phyloP scores from a whole-genome alignment of 2,113 vertebrate species.

The Anas platyrhynchos region DNA sequence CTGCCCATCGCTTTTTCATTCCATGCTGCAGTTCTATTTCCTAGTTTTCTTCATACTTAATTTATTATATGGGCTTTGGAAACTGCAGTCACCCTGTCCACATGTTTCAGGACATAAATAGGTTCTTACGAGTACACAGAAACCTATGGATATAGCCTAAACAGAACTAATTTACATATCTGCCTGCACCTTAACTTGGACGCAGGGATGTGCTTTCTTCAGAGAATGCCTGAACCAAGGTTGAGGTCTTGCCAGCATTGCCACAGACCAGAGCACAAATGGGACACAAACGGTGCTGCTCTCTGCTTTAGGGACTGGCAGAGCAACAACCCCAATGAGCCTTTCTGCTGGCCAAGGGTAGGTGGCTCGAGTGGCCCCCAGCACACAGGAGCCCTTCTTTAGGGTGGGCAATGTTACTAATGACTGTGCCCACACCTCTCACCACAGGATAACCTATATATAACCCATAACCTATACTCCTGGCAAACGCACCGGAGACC shows the following conservation, averaged over 20 bases:
- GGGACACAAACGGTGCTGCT: background rate
- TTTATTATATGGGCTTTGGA: background rate
- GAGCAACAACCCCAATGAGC: accelerated
- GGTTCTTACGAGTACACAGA: background rate
- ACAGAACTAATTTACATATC: background rate
- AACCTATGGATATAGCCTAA: background rate
- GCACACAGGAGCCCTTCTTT: background rate
- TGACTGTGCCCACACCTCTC: background rate
- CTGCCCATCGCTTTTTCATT: background rate
- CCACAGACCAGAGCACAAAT: accelerated
- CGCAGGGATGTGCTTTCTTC: background rate
- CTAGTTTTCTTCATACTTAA: background rate
- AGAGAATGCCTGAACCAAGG: background rate
- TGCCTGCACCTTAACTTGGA: background rate
- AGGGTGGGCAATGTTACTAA: accelerated
- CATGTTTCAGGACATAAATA: background rate
- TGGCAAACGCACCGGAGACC: accelerated
- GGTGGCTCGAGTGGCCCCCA: background rate
- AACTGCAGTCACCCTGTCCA: background rate
- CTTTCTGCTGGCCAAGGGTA: background rate
- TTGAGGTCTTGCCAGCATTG: background rate
- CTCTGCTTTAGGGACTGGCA: background rate
- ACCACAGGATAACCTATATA: accelerated
- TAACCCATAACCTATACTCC: background rate
- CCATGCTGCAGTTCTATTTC: background rate